Evolutionary conservation across 2,797 vertebrate genomes (phyloP).

Genomic region (Schizothorax lantsangensis): DNA sequence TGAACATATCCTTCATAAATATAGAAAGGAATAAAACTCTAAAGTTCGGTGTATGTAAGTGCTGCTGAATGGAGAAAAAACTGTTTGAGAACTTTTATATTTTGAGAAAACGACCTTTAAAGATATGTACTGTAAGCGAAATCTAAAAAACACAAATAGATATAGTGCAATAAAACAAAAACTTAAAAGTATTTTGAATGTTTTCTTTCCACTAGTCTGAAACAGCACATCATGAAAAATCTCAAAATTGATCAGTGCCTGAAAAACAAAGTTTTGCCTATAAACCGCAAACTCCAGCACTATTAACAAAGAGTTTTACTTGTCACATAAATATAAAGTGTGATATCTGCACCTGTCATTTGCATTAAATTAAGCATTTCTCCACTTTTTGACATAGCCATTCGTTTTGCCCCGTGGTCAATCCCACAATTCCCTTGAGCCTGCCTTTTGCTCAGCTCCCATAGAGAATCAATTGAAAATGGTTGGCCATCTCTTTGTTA

Average conservation of each 20-base stretch:
- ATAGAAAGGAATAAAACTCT: neutral
- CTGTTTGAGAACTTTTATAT: neutral
- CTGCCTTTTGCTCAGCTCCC: neutral
- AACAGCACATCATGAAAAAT: neutral
- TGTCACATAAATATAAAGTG: neutral
- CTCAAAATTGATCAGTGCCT: neutral
- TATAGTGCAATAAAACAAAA: neutral
- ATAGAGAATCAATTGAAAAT: slow-evolving; percentile 2
- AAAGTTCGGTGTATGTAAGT: neutral
- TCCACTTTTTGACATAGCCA: neutral
- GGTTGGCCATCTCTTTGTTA: neutral
- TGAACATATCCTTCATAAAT: neutral
- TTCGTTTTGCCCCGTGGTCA: neutral
- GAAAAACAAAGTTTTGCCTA: neutral
- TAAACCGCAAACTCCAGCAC: neutral
- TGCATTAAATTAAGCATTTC: neutral
- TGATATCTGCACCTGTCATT: neutral
- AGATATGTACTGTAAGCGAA: neutral
- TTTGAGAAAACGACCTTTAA: neutral
- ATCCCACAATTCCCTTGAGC: neutral
- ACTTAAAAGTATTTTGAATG: neutral
- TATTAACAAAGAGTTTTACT: neutral
- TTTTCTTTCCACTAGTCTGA: neutral
- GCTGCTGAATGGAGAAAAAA: neutral
- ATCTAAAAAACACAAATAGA: neutral